Conservation (phyloP, 2,888 invertebrate genomes). For the Heterodera filipjevi region DNA sequence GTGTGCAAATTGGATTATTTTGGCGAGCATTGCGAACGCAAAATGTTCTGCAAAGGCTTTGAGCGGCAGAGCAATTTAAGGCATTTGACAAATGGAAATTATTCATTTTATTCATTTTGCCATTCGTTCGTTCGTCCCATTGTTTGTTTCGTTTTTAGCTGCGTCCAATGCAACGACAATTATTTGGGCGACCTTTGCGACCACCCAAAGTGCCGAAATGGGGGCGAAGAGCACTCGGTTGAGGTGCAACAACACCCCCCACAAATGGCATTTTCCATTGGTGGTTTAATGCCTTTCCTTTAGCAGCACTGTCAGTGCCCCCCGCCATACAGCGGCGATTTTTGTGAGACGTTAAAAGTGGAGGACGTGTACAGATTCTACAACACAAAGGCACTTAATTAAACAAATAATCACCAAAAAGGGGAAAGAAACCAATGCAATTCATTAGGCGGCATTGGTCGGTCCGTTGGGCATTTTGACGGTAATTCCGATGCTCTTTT, state of each 20-base stretch:
- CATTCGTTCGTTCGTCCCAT: too few relatives aligned
- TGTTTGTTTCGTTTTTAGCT: background rate
- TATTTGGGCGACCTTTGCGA: background rate
- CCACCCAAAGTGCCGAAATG: constrained; percentile 9
- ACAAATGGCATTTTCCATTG: too few relatives aligned
- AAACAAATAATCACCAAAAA: too few relatives aligned
- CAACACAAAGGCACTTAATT: constrained; percentile 3
- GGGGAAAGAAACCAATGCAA: too few relatives aligned
- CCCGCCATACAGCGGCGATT: constrained; percentile 6
- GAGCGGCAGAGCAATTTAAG: background rate
- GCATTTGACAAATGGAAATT: background rate
- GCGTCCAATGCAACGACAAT: background rate
- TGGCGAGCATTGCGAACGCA: constrained; percentile 3
- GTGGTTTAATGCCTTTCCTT: background rate
- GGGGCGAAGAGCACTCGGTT: background rate
- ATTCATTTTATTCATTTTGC: background rate
- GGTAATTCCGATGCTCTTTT: constrained; percentile 3
- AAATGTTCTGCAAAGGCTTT: constrained; percentile 8
- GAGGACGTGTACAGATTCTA: constrained; percentile 13
- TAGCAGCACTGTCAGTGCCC: background rate
- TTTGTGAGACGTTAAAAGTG: constrained; percentile 7
- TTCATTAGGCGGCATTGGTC: background rate
- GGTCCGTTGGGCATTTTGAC: constrained; percentile 19
- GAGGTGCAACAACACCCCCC: background rate
- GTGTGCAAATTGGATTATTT: constrained; percentile 10